Percentiles rank a stretch among this genome's conserved stretches.
Evolutionary conservation across 2,113 vertebrate genomes (phyloP).

Genomic region (Odocoileus virginianus): DNA sequence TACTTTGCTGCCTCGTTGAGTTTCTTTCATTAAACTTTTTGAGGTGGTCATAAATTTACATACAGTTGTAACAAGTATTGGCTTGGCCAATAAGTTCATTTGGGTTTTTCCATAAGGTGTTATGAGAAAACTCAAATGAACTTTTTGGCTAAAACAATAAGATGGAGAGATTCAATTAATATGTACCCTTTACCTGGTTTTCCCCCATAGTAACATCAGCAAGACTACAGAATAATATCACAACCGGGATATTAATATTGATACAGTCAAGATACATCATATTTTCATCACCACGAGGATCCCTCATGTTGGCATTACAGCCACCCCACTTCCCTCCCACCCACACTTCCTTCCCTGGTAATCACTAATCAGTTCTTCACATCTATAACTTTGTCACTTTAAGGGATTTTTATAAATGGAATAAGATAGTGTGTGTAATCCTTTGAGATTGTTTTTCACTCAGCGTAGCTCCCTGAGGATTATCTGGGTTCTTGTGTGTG

Average conservation of each 20-base stretch:
- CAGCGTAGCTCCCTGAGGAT: neutral
- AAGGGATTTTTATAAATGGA: neutral
- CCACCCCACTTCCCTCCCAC: neutral
- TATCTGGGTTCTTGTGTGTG: no score
- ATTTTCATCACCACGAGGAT: neutral
- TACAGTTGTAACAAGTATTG: neutral
- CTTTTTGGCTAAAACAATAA: neutral
- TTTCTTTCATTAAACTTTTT: neutral
- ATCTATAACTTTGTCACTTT: neutral
- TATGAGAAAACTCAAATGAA: neutral
- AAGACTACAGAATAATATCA: neutral
- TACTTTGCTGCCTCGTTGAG: neutral
- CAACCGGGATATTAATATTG: neutral
- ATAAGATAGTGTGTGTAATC: neutral
- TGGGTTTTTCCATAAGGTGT: neutral
- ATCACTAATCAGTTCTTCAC: neutral
- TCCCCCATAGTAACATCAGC: neutral
- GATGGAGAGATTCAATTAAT: neutral
- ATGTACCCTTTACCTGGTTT: neutral
- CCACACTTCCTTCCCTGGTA: neutral
- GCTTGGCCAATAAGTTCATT: neutral
- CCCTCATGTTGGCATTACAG: accelerated
- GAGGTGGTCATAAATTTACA: neutral
- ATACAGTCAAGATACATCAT: neutral
- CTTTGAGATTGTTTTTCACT: neutral